phyloP scores from a whole-genome alignment of 64 coral and sea anemone genomes.

The Montipora capricornis region DNA sequence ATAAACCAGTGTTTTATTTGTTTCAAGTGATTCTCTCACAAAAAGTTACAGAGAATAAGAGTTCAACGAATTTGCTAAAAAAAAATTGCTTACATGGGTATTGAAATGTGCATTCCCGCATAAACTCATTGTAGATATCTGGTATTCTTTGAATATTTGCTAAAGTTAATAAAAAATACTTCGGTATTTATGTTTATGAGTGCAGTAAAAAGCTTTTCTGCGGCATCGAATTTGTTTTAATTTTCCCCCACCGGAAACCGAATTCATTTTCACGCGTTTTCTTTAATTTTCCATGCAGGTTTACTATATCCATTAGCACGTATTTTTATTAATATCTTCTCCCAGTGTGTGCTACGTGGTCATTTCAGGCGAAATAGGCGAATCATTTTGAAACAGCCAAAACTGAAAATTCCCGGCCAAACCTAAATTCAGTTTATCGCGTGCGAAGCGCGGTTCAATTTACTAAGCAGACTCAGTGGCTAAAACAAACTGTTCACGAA shows the following conservation, averaged over 20 bases:
- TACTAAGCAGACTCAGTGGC: slow-evolving; percentile 23
- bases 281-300: neutral
- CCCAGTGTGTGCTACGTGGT: neutral
- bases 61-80: too few species aligned
- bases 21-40: slow-evolving; percentile 2
- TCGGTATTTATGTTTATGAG: slow-evolving; percentile 30
- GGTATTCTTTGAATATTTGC: slow-evolving; percentile 28
- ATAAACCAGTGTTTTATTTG: slow-evolving; percentile 27
- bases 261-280: slow-evolving; percentile 30
- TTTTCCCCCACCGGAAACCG: slow-evolving; percentile 30
- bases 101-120: neutral
- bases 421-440: neutral
- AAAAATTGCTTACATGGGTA: too few species aligned
- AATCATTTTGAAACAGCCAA: slow-evolving; percentile 14
- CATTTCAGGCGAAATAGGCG: neutral
- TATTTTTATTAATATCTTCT: slow-evolving; percentile 32
- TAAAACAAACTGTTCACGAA: slow-evolving; percentile 41
- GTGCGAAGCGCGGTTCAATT: neutral
- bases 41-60: too few species aligned
- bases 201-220: slow-evolving; percentile 25
- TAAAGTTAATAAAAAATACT: slow-evolving; percentile 21
- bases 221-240: slow-evolving; percentile 25
- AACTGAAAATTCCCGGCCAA: neutral
- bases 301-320: slow-evolving; percentile 25
- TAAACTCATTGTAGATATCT: neutral